These are phyloP conservation scores for Apeira syringaria DNA, from an alignment of 2,888 invertebrate genomes.

Conservation along the genomic window DNA sequence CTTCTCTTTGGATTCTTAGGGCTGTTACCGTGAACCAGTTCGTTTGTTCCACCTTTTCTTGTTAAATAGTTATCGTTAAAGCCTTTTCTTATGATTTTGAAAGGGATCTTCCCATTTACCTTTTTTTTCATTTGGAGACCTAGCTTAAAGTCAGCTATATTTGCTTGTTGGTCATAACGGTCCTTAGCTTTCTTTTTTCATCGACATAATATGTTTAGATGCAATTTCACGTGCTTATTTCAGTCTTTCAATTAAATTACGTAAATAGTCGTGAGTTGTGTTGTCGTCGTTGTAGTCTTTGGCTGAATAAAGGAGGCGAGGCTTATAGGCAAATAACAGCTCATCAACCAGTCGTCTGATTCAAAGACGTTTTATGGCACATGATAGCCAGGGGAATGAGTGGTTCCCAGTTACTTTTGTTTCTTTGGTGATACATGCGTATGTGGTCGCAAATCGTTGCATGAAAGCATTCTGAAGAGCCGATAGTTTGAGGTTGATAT, in stretches of 20 bases:
- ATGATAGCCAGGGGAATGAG: constrained; percentile 44
- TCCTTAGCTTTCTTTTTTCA: constrained; percentile 44
- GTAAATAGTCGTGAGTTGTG: constrained; percentile 26
- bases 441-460: constrained; percentile 39
- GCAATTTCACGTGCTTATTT: constrained; percentile 36
- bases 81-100: constrained; percentile 32
- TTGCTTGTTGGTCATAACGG: constrained; percentile 32
- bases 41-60: constrained; percentile 22
- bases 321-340: constrained; percentile 43
- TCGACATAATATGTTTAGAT: too few relatives aligned
- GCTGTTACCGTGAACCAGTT: constrained; percentile 33
- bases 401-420: constrained; percentile 36
- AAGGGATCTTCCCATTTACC: too few relatives aligned
- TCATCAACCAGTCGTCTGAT: constrained; percentile 40
- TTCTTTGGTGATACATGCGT: constrained; percentile 39
- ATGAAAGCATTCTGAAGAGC: constrained; percentile 29
- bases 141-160: constrained; percentile 31
- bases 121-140: constrained; percentile 39
- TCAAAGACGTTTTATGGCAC: constrained; percentile 44
- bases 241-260: constrained; percentile 38
- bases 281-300: constrained; percentile 2
- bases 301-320: constrained; percentile 31
- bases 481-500: constrained; percentile 44
- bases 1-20: constrained; percentile 25
- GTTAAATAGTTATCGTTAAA: constrained; percentile 21